Percentiles rank a stretch among this genome's conserved stretches.
Evolutionary conservation across 1,140 invertebrate species (phyloP).

Genomic region (Berghia stephanieae): DNA sequence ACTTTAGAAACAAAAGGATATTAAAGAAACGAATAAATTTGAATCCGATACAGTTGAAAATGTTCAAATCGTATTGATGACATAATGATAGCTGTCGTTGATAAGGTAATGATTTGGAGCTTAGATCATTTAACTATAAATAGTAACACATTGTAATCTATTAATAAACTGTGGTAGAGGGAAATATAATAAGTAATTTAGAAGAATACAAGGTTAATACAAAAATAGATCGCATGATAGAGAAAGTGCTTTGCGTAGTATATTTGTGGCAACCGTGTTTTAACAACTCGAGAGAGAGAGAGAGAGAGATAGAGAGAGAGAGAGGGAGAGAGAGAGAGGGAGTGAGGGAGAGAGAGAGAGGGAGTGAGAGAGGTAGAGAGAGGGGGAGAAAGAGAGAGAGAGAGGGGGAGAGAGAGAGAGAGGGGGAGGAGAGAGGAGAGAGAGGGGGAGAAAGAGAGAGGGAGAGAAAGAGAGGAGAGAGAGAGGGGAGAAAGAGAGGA

Average conservation of each 20-base stretch:
- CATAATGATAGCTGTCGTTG: too few relatives aligned
- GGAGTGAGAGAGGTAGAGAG: too few relatives aligned
- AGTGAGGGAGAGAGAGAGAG: background rate
- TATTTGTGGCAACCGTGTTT: too few relatives aligned
- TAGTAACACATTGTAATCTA: background rate
- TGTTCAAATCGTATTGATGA: too few relatives aligned
- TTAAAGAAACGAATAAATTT: too few relatives aligned
- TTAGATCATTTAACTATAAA: conserved; percentile 44
- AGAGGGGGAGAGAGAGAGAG: background rate
- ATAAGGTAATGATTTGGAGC: conserved; percentile 47
- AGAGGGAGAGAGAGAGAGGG: conserved; percentile 11
- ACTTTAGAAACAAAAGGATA: too few relatives aligned
- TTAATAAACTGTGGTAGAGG: background rate
- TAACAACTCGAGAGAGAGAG: too few relatives aligned
- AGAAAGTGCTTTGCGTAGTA: background rate
- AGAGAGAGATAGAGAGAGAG: too few relatives aligned
- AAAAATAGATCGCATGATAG: too few relatives aligned
- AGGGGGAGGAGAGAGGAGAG: background rate
- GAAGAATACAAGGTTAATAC: too few relatives aligned
- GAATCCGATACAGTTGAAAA: too few relatives aligned
- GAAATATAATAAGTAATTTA: background rate
- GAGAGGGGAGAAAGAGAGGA: conserved; percentile 1
- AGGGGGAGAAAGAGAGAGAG: background rate
- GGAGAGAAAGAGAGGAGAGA: conserved; percentile 4
- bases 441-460: conserved; percentile 16